Evolutionary conservation across 2,888 invertebrate genomes (phyloP).

Genomic region (Machimus rusticus): DNA sequence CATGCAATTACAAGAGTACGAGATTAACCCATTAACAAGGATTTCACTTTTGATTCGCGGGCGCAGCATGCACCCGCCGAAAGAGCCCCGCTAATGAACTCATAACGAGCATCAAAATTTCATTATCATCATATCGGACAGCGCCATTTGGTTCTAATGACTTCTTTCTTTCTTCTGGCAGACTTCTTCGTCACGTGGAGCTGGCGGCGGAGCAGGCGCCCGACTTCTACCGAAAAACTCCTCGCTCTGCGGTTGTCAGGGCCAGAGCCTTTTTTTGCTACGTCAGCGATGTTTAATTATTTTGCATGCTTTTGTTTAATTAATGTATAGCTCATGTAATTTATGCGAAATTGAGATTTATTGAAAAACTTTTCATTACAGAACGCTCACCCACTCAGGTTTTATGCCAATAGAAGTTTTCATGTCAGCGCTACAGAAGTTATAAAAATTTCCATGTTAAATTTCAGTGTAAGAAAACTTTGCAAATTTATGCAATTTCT

Average conservation of each 20-base stretch:
- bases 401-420: background rate
- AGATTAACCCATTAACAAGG: conserved; percentile 27
- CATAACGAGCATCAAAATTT: conserved; percentile 43
- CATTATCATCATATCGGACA: conserved; percentile 41
- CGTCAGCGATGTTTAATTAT: background rate
- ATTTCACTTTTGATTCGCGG: background rate
- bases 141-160: conserved; percentile 38
- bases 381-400: background rate
- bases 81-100: conserved; percentile 40
- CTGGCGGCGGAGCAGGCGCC: background rate
- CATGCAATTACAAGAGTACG: conserved; percentile 33
- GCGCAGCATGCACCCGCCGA: background rate
- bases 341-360: background rate
- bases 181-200: background rate
- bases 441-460: background rate
- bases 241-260: background rate
- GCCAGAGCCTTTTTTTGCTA: background rate
- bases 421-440: background rate
- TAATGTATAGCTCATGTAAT: background rate
- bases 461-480: background rate
- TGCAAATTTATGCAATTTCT: background rate
- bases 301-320: background rate
- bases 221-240: background rate
- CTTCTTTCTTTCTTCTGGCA: background rate
- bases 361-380: background rate